phyloP scores from a whole-genome alignment of 2,888 invertebrate species.

The Spicauda simplicius region DNA sequence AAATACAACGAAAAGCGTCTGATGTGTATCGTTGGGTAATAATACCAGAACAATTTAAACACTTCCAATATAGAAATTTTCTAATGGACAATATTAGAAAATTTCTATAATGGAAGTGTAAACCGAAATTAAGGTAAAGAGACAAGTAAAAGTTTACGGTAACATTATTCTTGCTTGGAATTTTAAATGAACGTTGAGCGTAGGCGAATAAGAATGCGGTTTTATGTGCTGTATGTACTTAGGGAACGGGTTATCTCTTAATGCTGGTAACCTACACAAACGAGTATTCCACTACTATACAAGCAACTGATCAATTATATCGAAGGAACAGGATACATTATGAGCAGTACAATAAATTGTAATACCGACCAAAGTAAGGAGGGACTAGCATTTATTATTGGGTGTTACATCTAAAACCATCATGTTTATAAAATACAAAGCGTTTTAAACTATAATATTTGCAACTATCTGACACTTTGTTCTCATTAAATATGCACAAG shows the following conservation, averaged over 20 bases:
- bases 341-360: too few relatives aligned
- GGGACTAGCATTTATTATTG: too few relatives aligned
- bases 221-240: not conserved
- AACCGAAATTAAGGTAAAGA: not conserved
- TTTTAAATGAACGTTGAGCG: not conserved
- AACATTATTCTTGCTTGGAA: not conserved
- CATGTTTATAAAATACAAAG: too few relatives aligned
- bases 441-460: not conserved
- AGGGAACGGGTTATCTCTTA: not conserved
- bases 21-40: not conserved
- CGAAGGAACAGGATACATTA: too few relatives aligned
- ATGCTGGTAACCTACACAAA: too few relatives aligned
- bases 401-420: too few relatives aligned
- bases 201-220: not conserved
- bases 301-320: too few relatives aligned
- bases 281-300: too few relatives aligned
- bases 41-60: not conserved
- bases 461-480: not conserved
- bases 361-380: too few relatives aligned
- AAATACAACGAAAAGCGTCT: too few relatives aligned
- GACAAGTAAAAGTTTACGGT: not conserved
- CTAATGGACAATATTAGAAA: too few relatives aligned
- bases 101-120: not conserved
- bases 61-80: not conserved
- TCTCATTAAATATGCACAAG: conserved; percentile 1